phyloP scores from a whole-genome alignment of 2,797 vertebrate genomes.

The Cuniculus paca region DNA sequence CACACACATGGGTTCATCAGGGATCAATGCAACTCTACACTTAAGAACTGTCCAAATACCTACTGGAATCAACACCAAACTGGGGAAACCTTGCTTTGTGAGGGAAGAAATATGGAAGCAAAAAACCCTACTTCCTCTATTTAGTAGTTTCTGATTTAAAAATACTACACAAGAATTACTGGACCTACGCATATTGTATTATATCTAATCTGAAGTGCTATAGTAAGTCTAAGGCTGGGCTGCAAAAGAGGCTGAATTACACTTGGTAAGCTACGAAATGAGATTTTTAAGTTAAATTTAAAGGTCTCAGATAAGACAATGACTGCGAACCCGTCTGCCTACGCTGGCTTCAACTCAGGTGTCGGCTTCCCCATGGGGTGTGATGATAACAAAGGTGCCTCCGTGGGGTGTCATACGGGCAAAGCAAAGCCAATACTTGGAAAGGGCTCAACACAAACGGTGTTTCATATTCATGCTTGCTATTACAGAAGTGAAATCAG shows the following conservation, averaged over 20 bases:
- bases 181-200: background rate
- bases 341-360: background rate
- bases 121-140: background rate
- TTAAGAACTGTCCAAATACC: background rate
- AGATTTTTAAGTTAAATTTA: background rate
- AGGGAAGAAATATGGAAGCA: background rate
- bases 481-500: background rate
- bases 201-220: background rate
- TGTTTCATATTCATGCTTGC: background rate
- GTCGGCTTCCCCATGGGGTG: background rate
- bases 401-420: background rate
- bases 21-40: background rate
- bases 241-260: background rate
- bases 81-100: background rate
- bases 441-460: background rate
- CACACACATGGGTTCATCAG: background rate
- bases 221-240: background rate
- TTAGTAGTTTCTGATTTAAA: background rate
- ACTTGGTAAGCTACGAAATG: background rate
- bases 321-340: too few species aligned
- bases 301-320: background rate
- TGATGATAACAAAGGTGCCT: background rate
- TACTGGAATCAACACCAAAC: background rate
- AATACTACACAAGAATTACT: background rate
- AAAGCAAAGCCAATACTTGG: background rate